Conservation (phyloP, 1,140 invertebrate species). For the Popillia japonica region DNA sequence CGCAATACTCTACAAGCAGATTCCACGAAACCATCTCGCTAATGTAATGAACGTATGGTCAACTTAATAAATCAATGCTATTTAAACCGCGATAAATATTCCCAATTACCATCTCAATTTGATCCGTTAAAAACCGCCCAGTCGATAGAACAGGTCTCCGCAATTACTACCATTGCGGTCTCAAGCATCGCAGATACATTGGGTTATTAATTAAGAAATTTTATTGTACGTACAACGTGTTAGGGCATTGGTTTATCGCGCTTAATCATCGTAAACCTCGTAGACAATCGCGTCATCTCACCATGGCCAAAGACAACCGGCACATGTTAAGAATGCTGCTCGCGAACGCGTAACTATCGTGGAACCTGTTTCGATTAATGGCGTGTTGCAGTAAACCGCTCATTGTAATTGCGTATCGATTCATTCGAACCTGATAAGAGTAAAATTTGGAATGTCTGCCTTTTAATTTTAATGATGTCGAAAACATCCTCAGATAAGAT, state of each 20-base stretch:
- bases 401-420: neutral
- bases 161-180: neutral
- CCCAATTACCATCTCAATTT: neutral
- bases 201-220: constrained; percentile 17
- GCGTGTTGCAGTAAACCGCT: neutral
- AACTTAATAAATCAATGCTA: neutral
- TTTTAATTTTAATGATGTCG: neutral
- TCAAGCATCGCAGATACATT: neutral
- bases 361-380: neutral
- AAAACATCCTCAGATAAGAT: neutral
- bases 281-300: neutral
- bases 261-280: constrained; percentile 8
- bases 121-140: neutral
- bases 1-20: neutral
- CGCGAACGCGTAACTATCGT: neutral
- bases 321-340: neutral
- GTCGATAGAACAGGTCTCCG: neutral
- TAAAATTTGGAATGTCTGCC: neutral
- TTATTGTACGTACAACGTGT: neutral
- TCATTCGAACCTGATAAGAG: constrained; percentile 6
- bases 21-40: neutral
- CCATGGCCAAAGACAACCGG: neutral
- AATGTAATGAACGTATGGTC: neutral
- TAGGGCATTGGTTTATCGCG: neutral
- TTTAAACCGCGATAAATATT: constrained; percentile 14